phyloP scores from a whole-genome alignment of 2,797 vertebrate genomes.

The Crenichthys baileyi region DNA sequence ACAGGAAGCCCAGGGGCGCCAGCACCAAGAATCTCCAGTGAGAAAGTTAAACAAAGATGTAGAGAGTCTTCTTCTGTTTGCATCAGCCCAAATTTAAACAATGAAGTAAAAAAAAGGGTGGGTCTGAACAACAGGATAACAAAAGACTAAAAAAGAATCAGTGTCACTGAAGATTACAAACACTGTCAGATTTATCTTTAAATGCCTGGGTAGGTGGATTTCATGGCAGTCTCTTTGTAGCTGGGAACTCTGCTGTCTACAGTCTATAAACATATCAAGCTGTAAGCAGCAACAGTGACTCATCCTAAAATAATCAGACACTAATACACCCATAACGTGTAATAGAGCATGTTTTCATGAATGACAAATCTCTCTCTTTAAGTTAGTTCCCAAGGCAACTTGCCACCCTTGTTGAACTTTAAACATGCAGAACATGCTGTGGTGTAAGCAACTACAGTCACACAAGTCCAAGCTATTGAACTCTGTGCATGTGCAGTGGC shows the following conservation, averaged over 20 bases:
- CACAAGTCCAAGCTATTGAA: slow-evolving; percentile 61
- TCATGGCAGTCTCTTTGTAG: slow-evolving; percentile 43
- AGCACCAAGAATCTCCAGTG: slow-evolving; percentile 62
- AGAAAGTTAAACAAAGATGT: slow-evolving; percentile 57
- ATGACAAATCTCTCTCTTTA: slow-evolving; percentile 16
- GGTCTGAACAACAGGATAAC: slow-evolving; percentile 47
- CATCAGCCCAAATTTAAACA: slow-evolving; percentile 52
- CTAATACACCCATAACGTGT: slow-evolving; percentile 30
- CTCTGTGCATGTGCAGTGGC: slow-evolving; percentile 51
- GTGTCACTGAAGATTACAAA: slow-evolving; percentile 35
- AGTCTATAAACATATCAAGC: slow-evolving; percentile 39
- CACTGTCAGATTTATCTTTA: slow-evolving; percentile 54
- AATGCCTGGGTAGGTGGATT: slow-evolving; percentile 61
- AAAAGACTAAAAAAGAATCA: slow-evolving; percentile 19
- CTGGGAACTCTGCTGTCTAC: slow-evolving; percentile 37
- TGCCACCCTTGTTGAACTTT: slow-evolving; percentile 2
- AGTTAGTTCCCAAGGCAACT: not conserved
- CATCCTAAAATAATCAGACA: slow-evolving; percentile 48
- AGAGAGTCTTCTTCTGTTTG: slow-evolving; percentile 38
- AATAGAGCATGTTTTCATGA: slow-evolving; percentile 22
- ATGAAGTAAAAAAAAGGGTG: slow-evolving; percentile 29
- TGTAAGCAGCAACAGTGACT: slow-evolving; percentile 53
- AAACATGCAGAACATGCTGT: not conserved
- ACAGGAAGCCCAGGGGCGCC: slow-evolving; percentile 65
- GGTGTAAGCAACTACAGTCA: slow-evolving; percentile 25